phyloP scores from a whole-genome alignment of 2,797 vertebrate genomes.

The Tapera naevia region DNA sequence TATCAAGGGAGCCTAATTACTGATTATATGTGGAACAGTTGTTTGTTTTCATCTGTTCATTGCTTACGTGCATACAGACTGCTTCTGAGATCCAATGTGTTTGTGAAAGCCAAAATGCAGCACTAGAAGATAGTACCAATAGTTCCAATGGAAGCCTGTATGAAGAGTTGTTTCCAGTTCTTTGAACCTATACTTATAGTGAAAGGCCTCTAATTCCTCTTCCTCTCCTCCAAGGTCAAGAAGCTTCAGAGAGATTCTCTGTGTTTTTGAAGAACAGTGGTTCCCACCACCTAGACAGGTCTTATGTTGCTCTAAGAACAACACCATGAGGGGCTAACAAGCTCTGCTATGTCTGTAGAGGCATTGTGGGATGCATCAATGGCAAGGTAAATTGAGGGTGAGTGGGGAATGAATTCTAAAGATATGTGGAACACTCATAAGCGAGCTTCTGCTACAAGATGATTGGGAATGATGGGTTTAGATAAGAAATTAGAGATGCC shows the following conservation, averaged over 20 bases:
- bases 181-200: background rate
- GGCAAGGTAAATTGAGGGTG: background rate
- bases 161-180: background rate
- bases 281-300: background rate
- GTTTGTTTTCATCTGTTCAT: background rate
- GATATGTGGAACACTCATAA: background rate
- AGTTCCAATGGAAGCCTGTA: background rate
- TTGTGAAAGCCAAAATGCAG: background rate
- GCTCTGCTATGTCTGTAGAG: background rate
- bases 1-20: background rate
- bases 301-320: background rate
- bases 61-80: background rate
- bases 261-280: background rate
- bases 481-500: background rate
- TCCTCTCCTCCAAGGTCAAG: background rate
- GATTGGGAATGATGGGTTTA: background rate
- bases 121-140: background rate
- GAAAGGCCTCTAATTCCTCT: background rate
- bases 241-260: background rate
- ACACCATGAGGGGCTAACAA: background rate
- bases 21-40: slow-evolving; percentile 19
- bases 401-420: background rate
- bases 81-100: background rate
- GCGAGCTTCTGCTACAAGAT: background rate
- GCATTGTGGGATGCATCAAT: background rate